A percentile compares a stretch with the other conserved stretches of the same genome.
phyloP scores from a whole-genome alignment of 2,797 vertebrate genomes.

The Sebastolobus altivelis region DNA sequence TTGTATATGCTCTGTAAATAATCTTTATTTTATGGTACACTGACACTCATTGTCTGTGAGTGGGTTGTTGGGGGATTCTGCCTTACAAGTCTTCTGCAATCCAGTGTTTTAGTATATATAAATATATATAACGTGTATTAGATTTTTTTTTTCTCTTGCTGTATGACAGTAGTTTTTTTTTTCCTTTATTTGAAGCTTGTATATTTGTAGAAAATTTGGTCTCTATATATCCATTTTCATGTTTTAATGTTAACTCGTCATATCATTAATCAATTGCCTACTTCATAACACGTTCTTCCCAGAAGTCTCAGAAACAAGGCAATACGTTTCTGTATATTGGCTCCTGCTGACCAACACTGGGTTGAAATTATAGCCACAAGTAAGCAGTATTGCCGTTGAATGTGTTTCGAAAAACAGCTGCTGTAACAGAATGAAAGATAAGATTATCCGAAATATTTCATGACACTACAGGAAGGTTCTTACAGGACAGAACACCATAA shows the following conservation, averaged over 20 bases:
- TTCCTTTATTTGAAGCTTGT: slow-evolving; percentile 73
- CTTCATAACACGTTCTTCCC: slow-evolving; percentile 26
- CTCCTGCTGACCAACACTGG: slow-evolving; percentile 30
- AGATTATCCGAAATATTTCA: slow-evolving; percentile 19
- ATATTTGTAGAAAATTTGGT: slow-evolving; percentile 80
- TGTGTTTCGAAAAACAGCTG: not conserved
- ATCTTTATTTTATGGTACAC: slow-evolving; percentile 81
- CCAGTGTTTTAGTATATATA: slow-evolving; percentile 71
- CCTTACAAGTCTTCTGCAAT: slow-evolving; percentile 70
- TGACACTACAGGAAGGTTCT: slow-evolving; percentile 36
- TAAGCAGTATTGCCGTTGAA: slow-evolving; percentile 24
- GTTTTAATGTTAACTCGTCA: slow-evolving; percentile 33
- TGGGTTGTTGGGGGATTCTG: slow-evolving; percentile 66
- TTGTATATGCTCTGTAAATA: slow-evolving; percentile 91
- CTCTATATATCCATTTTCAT: slow-evolving; percentile 56
- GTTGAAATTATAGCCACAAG: slow-evolving; percentile 18
- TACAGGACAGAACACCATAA: not conserved
- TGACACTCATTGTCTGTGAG: slow-evolving; percentile 68
- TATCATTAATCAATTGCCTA: slow-evolving; percentile 33
- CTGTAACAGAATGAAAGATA: not conserved
- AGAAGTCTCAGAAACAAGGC: slow-evolving; percentile 30
- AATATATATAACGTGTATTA: slow-evolving; percentile 65
- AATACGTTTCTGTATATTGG: not conserved
- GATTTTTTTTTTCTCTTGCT: slow-evolving; percentile 65
- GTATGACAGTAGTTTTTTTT: slow-evolving; percentile 65